Evolutionary conservation across 2,113 vertebrate genomes (phyloP), one percentile per base, ranked within the genome.

Genomic region (Carassius carassius): DNA sequence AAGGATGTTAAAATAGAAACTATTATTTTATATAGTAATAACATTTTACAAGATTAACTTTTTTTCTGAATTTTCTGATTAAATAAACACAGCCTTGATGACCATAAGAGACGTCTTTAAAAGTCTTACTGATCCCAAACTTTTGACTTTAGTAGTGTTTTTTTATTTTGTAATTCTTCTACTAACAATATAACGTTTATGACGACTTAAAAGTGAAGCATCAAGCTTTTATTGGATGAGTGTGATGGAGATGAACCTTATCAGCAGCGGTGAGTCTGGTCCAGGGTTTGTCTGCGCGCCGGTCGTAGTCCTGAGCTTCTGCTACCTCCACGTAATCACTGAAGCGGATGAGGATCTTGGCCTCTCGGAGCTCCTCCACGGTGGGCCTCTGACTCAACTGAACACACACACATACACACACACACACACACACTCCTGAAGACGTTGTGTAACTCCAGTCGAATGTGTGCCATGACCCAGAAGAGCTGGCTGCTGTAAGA

Each of bases 261-360:
- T 99, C 98, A 0, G 97, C 96, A 0, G 98, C 97, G 0, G 98
- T 99, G 85, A 99, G 96, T 32, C 98, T 95, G 1, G 98, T 99
- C 98, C 98, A 99, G 0, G 98, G 98, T 88, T 99, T 99, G 92
- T 99, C 98, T 0, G 98, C 98, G 84, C 98, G 95, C 80, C 98
- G 93, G 94, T 99, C 98, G 0, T 99, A 99, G 92, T 99, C 97
- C 94, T 99, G 98, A 16, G 98, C 98, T 0, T 99, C 97, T 0
- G 98, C 97, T 44, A 99, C 96, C 86, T 99, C 98, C 92, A 99
- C 98, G 0, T 99, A 99, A 94, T 99, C 98, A 0, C 97, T 99
- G 93, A 99, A 99, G 87, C 97, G 97, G 89, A 99, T 99, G 54
- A 99, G 96, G 91, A 99, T 99, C 92, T 98, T 99, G 3, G 97